phyloP scores from a whole-genome alignment of 2,113 vertebrate species.

The Maccullochella peelii region DNA sequence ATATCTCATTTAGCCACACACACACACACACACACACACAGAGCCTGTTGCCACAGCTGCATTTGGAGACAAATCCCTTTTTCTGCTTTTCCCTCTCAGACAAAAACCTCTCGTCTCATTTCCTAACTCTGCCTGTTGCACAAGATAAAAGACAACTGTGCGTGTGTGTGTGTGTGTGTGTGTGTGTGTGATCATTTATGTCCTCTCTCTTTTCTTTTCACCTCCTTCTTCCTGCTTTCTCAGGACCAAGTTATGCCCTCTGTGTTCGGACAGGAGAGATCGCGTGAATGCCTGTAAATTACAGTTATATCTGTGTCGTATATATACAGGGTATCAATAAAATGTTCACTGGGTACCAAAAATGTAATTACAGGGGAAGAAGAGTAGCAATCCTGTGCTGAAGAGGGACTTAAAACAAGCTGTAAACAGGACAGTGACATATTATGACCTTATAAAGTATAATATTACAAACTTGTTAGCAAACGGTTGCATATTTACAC shows the following conservation, averaged over 20 bases:
- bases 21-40: slow-evolving; percentile 1
- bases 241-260: background rate
- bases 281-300: background rate
- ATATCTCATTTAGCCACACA: slow-evolving; percentile 50
- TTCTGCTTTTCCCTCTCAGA: slow-evolving; percentile 70
- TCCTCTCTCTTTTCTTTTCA: slow-evolving; percentile 9
- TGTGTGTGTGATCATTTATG: slow-evolving; percentile 23
- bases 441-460: too few relatives aligned
- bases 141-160: slow-evolving; percentile 59
- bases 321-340: background rate
- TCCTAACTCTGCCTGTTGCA: slow-evolving; percentile 67
- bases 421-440: too few relatives aligned
- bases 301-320: too few relatives aligned
- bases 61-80: slow-evolving; percentile 74
- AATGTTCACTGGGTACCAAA: background rate
- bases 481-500: too few relatives aligned
- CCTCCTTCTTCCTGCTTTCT: slow-evolving; percentile 5
- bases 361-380: background rate
- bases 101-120: slow-evolving; percentile 70
- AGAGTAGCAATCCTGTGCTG: background rate
- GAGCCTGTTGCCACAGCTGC: slow-evolving; percentile 72
- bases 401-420: too few relatives aligned
- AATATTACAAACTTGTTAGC: too few relatives aligned
- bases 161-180: slow-evolving; percentile 22
- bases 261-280: background rate